These are phyloP conservation scores for Rhinolophus sinicus DNA, from an alignment of 2,113 vertebrate genomes.

Conservation along the genomic window DNA sequence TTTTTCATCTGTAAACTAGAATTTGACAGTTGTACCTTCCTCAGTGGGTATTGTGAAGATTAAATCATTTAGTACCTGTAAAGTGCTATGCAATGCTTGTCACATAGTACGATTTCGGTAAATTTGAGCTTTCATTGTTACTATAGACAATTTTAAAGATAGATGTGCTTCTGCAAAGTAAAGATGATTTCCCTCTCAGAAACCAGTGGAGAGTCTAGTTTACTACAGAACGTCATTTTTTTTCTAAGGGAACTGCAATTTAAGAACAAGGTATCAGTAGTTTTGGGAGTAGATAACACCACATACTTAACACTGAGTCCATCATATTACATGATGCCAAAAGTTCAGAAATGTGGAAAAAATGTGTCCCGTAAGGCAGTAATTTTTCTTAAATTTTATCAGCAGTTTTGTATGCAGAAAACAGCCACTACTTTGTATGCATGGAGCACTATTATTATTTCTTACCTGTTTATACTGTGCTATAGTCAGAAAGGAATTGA, in stretches of 20 bases:
- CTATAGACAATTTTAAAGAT: not conserved
- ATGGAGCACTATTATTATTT: not conserved
- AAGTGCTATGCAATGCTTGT: not conserved
- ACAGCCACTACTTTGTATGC: slow-evolving; percentile 22
- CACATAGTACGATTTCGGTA: not conserved
- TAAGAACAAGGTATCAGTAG: not conserved
- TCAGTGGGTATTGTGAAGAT: not conserved
- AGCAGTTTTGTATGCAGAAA: slow-evolving; percentile 48
- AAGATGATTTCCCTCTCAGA: not conserved
- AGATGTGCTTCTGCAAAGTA: not conserved
- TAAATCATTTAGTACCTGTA: not conserved
- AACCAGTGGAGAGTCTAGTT: not conserved
- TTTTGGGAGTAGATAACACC: not conserved
- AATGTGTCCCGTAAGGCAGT: not conserved
- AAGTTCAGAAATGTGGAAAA: not conserved
- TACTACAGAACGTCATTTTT: not conserved
- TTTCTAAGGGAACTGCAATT: not conserved
- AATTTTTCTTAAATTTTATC: not conserved
- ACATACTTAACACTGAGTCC: not conserved
- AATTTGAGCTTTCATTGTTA: not conserved
- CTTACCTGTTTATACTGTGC: slow-evolving; percentile 45
- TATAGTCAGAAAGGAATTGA: slow-evolving; percentile 45
- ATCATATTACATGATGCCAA: not conserved
- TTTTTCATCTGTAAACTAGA: slow-evolving; percentile 27
- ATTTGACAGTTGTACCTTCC: not conserved